Percentiles rank a stretch among this genome's conserved stretches.
phyloP scores from a whole-genome alignment of 2,113 vertebrate genomes.

The Stigmatopora nigra region DNA sequence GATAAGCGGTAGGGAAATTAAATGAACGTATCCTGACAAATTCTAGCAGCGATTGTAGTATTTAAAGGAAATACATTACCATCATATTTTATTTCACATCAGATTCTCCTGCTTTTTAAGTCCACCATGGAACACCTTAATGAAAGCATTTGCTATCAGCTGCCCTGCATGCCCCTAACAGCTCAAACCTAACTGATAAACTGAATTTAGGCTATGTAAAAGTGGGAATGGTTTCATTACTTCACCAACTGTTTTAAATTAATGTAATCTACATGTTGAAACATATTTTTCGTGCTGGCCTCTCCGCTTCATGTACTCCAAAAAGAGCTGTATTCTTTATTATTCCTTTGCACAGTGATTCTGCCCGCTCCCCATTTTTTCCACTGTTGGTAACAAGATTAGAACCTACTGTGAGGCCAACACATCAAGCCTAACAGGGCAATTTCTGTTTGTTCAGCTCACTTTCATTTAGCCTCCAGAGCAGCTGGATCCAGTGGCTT shows the following conservation, averaged over 20 bases:
- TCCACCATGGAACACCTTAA: constrained; percentile 33
- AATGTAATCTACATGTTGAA: constrained; percentile 19
- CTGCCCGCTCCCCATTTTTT: constrained; percentile 1
- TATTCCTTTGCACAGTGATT: constrained; percentile 16
- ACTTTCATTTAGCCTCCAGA: constrained; percentile 45
- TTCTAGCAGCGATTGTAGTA: not conserved
- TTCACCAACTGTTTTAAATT: not conserved
- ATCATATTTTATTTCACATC: constrained; percentile 31
- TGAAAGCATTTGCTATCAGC: constrained; percentile 23
- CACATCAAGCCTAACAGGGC: constrained; percentile 39
- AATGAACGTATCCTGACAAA: not conserved
- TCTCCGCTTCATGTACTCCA: not conserved
- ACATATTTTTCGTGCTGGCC: not conserved
- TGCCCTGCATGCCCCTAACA: not conserved
- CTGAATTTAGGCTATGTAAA: not conserved
- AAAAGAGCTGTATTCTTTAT: constrained; percentile 1
- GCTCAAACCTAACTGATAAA: constrained; percentile 1
- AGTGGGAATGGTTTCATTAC: constrained; percentile 7
- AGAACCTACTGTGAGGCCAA: constrained; percentile 28
- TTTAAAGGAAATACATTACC: not conserved
- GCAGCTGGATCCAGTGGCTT: constrained; percentile 24
- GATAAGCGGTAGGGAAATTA: too few species aligned
- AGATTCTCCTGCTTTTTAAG: constrained; percentile 25
- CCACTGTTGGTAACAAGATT: constrained; percentile 45
- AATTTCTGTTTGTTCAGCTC: constrained; percentile 56